Base-by-base conservation (phyloP, 1,140 invertebrate genomes). In the Pogonomyrmex californicus region DNA sequence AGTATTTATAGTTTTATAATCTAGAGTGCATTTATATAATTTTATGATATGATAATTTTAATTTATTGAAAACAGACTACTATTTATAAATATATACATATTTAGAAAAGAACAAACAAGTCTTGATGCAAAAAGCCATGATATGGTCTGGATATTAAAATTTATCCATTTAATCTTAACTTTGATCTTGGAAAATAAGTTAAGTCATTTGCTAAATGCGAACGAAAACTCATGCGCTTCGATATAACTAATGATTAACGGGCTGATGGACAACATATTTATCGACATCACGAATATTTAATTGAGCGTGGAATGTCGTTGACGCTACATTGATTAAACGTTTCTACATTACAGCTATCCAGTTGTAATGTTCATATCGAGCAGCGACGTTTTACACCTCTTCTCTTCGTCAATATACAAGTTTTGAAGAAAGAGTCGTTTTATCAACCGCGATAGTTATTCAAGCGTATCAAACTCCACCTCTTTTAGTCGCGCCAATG, bases 171-270 rank as follows among this genome's bases (percentile, higher is more conserved):
- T 51, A 33, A 56, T 56, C 65, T 70, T 56, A 56, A 68, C 12
- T 68, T 5, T 9, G 23, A 81, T 81, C 49, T 41, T 54, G 33
- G 5, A 58, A 58, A 38, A 44, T 41, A 81, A 81, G 36, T 81
- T 38, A 81, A 81, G 23, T 79, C 77, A 68, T 79, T 79, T 66
- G 47, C 49, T 47, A 68, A 81, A 36, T 68, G 38, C 38, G 49
- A 23, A 38, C 33, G n/a, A 12, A 33, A 47, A 17, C 60, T 9
- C 41, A 38, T 47, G n/a, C 79, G 68, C 49, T 44, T n/a, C 33
- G 49, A 58, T 66, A 36, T 76, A 77, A 81, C 76, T 75, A 88
- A 86, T 86, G 63, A 88, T 89, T 88, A 86, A 75, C 88, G 30
- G 38, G 2, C 33, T 6, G 33, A 38, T 14, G 36, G 9, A 30